Conservation (phyloP, 1,140 invertebrate genomes). For the Helicorthomorpha holstii region DNA sequence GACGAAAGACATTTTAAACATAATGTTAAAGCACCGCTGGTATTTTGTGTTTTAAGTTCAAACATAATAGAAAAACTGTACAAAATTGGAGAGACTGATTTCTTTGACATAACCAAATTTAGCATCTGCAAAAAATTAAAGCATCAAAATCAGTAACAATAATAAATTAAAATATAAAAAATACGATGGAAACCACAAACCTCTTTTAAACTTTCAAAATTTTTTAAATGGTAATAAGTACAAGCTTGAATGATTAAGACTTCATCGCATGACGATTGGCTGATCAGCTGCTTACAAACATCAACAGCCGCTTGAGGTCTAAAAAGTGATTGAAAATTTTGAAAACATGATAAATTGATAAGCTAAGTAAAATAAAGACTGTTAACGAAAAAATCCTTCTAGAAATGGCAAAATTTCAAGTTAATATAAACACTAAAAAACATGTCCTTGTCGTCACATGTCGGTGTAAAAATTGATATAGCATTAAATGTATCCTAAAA, state of each 20-base stretch:
- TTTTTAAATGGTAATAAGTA: neutral
- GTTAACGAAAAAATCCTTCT: neutral
- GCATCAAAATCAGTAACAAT: too few relatives aligned
- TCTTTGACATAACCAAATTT: neutral
- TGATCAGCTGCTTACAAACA: neutral
- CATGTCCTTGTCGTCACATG: neutral
- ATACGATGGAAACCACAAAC: neutral
- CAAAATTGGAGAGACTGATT: neutral
- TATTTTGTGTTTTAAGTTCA: too few relatives aligned
- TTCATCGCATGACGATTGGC: neutral
- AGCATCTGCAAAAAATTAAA: neutral
- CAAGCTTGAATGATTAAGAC: neutral
- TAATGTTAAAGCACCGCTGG: too few relatives aligned
- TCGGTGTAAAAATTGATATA: neutral
- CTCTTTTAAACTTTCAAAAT: neutral
- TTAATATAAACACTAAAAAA: neutral
- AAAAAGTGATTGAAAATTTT: neutral
- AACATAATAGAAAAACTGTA: neutral
- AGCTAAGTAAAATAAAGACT: neutral
- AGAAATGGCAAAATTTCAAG: neutral
- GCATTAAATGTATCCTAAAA: too few relatives aligned
- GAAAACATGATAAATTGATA: neutral
- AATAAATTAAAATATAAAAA: too few relatives aligned
- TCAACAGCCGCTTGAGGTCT: neutral
- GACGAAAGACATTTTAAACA: too few relatives aligned